A percentile compares a stretch with the other conserved stretches of the same genome.
phyloP scores from a whole-genome alignment of 2,113 vertebrate species.

The Dicentrarchus labrax region DNA sequence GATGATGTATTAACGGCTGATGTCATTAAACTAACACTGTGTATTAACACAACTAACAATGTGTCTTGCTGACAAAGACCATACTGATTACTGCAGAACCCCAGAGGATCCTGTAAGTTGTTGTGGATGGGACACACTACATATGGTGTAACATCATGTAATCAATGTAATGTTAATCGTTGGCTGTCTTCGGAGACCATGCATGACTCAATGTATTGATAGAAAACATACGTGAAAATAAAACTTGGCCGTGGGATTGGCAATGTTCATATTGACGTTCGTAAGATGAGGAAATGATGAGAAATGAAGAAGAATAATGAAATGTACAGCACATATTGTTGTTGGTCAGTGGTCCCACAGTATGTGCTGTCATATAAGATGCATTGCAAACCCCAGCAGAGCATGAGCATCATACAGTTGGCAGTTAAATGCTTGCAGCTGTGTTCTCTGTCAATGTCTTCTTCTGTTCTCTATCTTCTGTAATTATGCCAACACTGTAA shows the following conservation, averaged over 20 bases:
- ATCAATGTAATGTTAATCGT: conserved; percentile 6
- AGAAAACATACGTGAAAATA: conserved; percentile 18
- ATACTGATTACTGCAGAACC: background rate
- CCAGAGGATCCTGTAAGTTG: background rate
- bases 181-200: background rate
- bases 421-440: conserved; percentile 34
- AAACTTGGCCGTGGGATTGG: background rate
- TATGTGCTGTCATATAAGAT: conserved; percentile 42
- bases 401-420: conserved; percentile 23
- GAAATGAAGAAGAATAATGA: conserved; percentile 7
- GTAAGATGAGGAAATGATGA: conserved; percentile 23
- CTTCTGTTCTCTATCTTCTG: conserved; percentile 10
- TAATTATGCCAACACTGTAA: conserved; percentile 24
- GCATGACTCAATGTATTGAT: conserved; percentile 2
- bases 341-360: conserved; percentile 19
- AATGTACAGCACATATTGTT: conserved; percentile 27
- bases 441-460: conserved; percentile 32
- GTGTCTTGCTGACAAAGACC: conserved; percentile 19
- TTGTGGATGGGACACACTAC: conserved; percentile 19
- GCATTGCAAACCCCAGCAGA: conserved; percentile 38
- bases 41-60: background rate
- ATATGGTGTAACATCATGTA: conserved; percentile 26
- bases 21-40: conserved; percentile 29
- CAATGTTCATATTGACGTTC: conserved; percentile 9
- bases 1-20: conserved; percentile 20